phyloP scores from a whole-genome alignment of 2,797 vertebrate species.

The Neoniphon sammara region DNA sequence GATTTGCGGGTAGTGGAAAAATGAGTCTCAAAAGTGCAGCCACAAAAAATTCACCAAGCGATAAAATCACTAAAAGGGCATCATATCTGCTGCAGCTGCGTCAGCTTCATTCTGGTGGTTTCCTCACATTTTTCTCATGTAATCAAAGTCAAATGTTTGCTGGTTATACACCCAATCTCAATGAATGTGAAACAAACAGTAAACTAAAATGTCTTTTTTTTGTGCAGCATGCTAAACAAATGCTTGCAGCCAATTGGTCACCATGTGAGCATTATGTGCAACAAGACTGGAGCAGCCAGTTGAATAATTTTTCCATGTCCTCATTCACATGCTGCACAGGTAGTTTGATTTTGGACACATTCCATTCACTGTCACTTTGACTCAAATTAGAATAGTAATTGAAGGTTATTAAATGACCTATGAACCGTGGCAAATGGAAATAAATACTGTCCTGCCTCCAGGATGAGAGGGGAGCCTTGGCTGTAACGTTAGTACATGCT shows the following conservation, averaged over 20 bases:
- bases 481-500: background rate
- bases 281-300: constrained; percentile 23
- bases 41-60: constrained; percentile 24
- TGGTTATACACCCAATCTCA: background rate
- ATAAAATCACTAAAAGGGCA: constrained; percentile 42
- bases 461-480: constrained; percentile 26
- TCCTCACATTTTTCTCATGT: constrained; percentile 7
- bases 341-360: constrained; percentile 62
- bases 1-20: constrained; percentile 29
- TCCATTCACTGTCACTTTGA: constrained; percentile 71
- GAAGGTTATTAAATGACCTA: constrained; percentile 73
- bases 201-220: constrained; percentile 2
- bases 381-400: constrained; percentile 70
- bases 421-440: constrained; percentile 59
- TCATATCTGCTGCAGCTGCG: constrained; percentile 30
- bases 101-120: constrained; percentile 16
- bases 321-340: constrained; percentile 66
- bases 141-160: background rate
- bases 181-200: background rate
- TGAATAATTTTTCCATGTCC: constrained; percentile 18
- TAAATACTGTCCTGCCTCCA: constrained; percentile 55
- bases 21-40: constrained; percentile 34
- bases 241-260: constrained; percentile 1
- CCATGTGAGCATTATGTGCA: constrained; percentile 5
- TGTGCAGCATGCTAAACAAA: constrained; percentile 28